Conservation (phyloP, 2,888 invertebrate species). For the Leptopilina drosophilae region DNA sequence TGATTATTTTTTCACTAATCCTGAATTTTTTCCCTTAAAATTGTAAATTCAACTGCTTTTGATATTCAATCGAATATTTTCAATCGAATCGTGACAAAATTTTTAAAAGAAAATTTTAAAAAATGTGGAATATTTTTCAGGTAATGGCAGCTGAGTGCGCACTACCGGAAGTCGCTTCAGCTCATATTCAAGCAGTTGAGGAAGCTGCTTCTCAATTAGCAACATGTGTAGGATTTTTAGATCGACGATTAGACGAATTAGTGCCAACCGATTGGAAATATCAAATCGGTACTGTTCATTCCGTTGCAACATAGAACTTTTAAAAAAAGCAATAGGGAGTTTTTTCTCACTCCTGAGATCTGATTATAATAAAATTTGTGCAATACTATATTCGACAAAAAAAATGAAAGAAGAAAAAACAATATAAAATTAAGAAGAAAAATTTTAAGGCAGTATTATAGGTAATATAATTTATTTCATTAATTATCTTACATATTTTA, state of each 20-base stretch:
- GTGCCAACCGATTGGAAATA: slow-evolving; percentile 76
- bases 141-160: slow-evolving; percentile 70
- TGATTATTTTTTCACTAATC: too few relatives aligned
- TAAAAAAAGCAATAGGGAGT: background rate
- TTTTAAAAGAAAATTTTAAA: background rate
- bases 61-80: too few relatives aligned
- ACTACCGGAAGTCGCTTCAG: slow-evolving; percentile 76
- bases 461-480: background rate
- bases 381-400: background rate
- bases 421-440: background rate
- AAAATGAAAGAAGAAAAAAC: background rate
- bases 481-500: slow-evolving; percentile 1
- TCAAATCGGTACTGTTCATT: slow-evolving; percentile 63
- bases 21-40: too few relatives aligned
- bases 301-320: slow-evolving; percentile 14
- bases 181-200: slow-evolving; percentile 77
- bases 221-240: slow-evolving; percentile 77
- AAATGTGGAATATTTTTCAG: slow-evolving; percentile 49
- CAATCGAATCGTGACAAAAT: too few relatives aligned
- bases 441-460: slow-evolving; percentile 6
- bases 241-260: slow-evolving; percentile 78
- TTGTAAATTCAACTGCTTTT: too few relatives aligned
- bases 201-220: slow-evolving; percentile 76
- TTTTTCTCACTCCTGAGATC: background rate
- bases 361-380: background rate